phyloP scores from a whole-genome alignment of 2,113 vertebrate genomes.

The Osmerus eperlanus region DNA sequence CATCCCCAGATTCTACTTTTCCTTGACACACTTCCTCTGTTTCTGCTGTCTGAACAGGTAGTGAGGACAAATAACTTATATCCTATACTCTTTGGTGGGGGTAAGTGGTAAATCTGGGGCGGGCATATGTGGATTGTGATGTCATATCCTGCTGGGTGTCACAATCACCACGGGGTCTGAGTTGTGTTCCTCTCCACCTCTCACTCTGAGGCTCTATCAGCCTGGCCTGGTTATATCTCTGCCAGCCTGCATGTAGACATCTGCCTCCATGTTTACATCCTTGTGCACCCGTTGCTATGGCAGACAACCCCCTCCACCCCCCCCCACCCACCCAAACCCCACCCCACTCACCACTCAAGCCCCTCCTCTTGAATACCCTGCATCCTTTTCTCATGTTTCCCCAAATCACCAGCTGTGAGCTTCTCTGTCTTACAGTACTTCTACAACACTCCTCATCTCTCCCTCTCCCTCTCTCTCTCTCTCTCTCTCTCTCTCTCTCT shows the following conservation, averaged over 20 bases:
- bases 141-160: constrained; percentile 10
- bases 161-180: not conserved
- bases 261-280: constrained; percentile 10
- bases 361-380: not conserved
- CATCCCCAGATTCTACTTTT: not conserved
- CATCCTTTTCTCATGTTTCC: not conserved
- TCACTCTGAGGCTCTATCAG: not conserved
- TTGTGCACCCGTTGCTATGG: not conserved
- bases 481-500: not conserved
- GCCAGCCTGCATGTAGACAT: constrained; percentile 10
- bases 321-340: not conserved
- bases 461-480: not conserved
- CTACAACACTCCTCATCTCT: not conserved
- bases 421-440: not conserved
- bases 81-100: too few species aligned
- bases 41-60: not conserved
- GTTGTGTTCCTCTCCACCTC: not conserved
- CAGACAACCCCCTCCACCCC: too few species aligned
- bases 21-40: too few species aligned
- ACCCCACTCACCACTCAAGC: not conserved
- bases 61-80: not conserved
- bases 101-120: not conserved
- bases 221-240: not conserved
- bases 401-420: constrained; percentile 5
- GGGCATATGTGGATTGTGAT: constrained; percentile 8